These are phyloP conservation scores for Oscheius sp. DNA, from an alignment of 2,888 invertebrate species.

Conservation along the genomic window DNA sequence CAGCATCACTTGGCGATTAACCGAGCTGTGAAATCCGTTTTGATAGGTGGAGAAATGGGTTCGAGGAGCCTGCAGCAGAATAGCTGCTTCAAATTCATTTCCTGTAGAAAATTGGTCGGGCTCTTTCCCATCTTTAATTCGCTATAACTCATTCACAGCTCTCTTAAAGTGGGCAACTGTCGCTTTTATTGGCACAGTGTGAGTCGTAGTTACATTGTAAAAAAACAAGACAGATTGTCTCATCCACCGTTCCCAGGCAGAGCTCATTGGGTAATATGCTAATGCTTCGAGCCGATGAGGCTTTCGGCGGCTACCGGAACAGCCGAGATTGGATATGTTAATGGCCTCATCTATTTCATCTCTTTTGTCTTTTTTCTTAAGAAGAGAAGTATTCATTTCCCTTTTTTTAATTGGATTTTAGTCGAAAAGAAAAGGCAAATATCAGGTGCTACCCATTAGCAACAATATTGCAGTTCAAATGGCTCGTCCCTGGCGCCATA, in stretches of 20 bases:
- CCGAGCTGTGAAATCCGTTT: too few relatives aligned
- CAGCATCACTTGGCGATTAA: constrained; percentile 24
- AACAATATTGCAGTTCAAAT: constrained; percentile 18
- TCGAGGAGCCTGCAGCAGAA: too few relatives aligned
- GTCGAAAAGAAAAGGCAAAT: neutral
- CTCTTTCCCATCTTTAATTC: constrained; percentile 24
- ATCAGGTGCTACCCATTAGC: constrained; percentile 17
- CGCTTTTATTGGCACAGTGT: constrained; percentile 22
- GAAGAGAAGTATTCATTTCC: neutral
- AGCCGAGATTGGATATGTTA: constrained; percentile 32
- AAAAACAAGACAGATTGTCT: constrained; percentile 16
- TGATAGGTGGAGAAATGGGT: too few relatives aligned
- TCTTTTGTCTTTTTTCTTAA: neutral
- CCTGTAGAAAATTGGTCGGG: constrained; percentile 23
- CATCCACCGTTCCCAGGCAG: too few relatives aligned
- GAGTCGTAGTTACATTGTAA: constrained; percentile 9
- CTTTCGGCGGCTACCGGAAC: constrained; percentile 24
- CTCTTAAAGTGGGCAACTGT: constrained; percentile 30
- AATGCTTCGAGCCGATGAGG: constrained; percentile 13
- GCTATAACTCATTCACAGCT: constrained; percentile 24
- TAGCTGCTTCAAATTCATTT: constrained; percentile 1
- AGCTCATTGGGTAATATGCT: constrained; percentile 30
- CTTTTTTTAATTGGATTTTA: neutral
- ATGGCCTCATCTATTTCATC: constrained; percentile 24
- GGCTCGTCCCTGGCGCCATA: constrained; percentile 22